A percentile compares a stretch with the other conserved stretches of the same genome.
Conservation (phyloP, 2,888 invertebrate genomes). For the Buathra laborator region DNA sequence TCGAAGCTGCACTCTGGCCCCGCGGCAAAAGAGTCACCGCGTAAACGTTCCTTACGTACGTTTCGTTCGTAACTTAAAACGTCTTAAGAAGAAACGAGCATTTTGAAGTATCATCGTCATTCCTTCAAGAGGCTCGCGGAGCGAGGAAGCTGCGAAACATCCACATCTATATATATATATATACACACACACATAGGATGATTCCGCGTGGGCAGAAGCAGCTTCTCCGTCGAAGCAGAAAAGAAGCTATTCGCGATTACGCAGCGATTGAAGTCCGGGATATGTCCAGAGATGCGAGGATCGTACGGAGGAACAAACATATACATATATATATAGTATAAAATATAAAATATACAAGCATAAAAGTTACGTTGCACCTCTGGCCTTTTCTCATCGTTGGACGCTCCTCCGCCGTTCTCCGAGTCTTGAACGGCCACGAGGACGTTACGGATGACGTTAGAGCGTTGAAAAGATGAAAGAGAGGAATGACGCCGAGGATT, state of each 20-base stretch:
- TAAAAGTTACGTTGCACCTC: conserved; percentile 46
- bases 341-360: conserved; percentile 19
- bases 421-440: conserved; percentile 6
- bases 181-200: not conserved
- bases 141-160: not conserved
- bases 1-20: conserved; percentile 71
- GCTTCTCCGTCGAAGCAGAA: conserved; percentile 37
- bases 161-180: not conserved
- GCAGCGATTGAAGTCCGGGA: not conserved
- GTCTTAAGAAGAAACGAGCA: not conserved
- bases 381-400: conserved; percentile 56
- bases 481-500: conserved; percentile 11
- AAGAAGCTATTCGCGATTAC: conserved; percentile 43
- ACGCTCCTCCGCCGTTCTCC: conserved; percentile 19
- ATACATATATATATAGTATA: not conserved
- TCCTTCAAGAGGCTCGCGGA: not conserved
- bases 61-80: not conserved
- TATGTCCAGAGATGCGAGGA: not conserved
- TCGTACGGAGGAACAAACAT: not conserved
- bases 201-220: conserved; percentile 49
- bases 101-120: conserved; percentile 25
- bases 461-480: not conserved
- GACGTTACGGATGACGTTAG: not conserved
- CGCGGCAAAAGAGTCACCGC: conserved; percentile 64
- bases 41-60: conserved; percentile 56